Evolutionary conservation across 2,888 invertebrate genomes (phyloP), one percentile per base, ranked within the genome.

Genomic region (Hydrotaea diabolus): DNA sequence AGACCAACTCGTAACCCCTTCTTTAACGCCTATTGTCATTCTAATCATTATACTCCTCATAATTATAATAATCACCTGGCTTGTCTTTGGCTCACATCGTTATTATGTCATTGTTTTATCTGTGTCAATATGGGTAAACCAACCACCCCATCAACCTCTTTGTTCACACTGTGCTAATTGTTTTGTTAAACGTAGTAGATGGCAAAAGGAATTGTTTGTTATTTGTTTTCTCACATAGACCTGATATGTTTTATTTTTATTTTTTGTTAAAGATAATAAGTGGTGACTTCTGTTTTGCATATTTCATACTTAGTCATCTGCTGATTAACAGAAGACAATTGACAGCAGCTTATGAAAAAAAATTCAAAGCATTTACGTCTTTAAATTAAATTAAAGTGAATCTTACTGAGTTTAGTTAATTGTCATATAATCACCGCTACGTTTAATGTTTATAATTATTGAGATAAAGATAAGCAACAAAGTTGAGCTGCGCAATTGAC

Each of bases 81-180:
- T 39, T 66, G 66, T 66, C 9, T 39, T 36, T 31, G 8, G 36
- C 36, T 62, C 43, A 19, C 17, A 17, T n/a, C n/a, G n/a, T n/a
- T n/a, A n/a, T 64, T 36, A 39, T 43, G 19, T 66, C 39, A 66
- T 66, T 2, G 17, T 43, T 66, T 66, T 62, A 62, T 62, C 2
- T 53, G 19, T 53, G n/a, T 53, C n/a, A 53, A 5, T 15, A 53
- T 4, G 4, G 4, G 17, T 5, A 55, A 1, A 55, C 21, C 55
- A 53, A 31, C 19, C n/a, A n/a, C 64, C 21, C 19, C 21, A 43
- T 31, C 31, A 31, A 2, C 31, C 19, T 62, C 31, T 4, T 31
- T n/a, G 36, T 66, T 66, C 19, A 19, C 43, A 43, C 39, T 39
- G 66, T 66, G 66, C 43, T 66, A 66, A 66, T 66, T 66, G 43